A percentile compares a stretch with the other conserved stretches of the same genome.
Evolutionary conservation across 2,113 vertebrate genomes (phyloP).

Genomic region (Cynopterus brachyotis): DNA sequence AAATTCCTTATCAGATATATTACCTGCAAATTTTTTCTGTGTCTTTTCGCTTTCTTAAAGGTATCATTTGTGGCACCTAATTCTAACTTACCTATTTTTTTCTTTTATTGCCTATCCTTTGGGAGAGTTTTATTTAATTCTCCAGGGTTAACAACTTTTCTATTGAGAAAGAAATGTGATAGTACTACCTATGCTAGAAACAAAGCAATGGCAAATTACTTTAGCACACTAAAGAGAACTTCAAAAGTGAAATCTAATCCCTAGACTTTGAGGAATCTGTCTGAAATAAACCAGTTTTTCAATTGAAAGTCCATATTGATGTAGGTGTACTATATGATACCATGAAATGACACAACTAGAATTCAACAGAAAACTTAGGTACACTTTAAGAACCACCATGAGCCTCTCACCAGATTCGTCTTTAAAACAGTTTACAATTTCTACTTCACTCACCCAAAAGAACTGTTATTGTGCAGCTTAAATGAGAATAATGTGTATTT

Average conservation of each 20-base stretch:
- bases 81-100: conserved; percentile 11
- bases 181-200: neutral
- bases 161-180: conserved; percentile 5
- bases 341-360: neutral
- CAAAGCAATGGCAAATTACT: conserved; percentile 29
- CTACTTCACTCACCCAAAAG: neutral
- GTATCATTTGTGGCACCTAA: neutral
- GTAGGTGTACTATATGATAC: neutral
- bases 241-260: conserved; percentile 22
- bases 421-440: conserved; percentile 25
- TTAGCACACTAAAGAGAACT: conserved; percentile 15
- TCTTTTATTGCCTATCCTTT: conserved; percentile 20
- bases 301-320: neutral
- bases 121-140: neutral
- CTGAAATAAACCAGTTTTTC: conserved; percentile 10
- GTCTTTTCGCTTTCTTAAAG: neutral
- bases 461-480: neutral
- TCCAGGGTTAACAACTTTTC: neutral
- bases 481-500: neutral
- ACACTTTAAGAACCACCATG: neutral
- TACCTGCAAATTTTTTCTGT: neutral
- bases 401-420: neutral
- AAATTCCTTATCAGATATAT: neutral
- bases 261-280: neutral
- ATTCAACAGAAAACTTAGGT: neutral